Conservation (phyloP, 2,888 invertebrate genomes). For the Ophraella communa region DNA sequence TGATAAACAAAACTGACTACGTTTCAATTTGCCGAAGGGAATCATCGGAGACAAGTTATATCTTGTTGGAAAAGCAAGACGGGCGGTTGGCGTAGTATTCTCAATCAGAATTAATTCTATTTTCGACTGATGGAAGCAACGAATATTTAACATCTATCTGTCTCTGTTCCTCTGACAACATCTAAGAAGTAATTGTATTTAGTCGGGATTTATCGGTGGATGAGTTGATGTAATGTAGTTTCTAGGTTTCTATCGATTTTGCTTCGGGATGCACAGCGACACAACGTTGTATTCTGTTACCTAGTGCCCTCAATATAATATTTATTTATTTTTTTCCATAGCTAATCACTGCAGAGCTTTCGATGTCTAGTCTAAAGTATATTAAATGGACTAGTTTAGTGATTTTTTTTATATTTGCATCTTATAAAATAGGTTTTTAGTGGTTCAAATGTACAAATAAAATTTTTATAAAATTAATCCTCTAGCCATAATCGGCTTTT, state of each 20-base stretch:
- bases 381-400: too few relatives aligned
- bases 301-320: not conserved
- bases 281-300: not conserved
- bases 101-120: not conserved
- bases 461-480: too few relatives aligned
- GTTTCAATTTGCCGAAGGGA: not conserved
- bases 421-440: too few relatives aligned
- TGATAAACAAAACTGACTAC: not conserved
- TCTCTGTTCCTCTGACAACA: not conserved
- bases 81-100: too few relatives aligned
- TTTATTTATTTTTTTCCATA: too few relatives aligned
- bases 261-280: not conserved
- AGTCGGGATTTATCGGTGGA: conserved; percentile 2
- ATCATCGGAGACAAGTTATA: conserved; percentile 8
- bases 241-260: not conserved
- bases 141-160: not conserved
- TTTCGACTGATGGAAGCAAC: not conserved
- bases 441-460: too few relatives aligned
- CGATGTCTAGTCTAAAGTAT: too few relatives aligned
- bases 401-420: too few relatives aligned
- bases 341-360: too few relatives aligned
- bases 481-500: too few relatives aligned
- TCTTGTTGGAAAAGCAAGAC: not conserved
- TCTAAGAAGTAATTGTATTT: conserved; percentile 3
- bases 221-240: conserved; percentile 2